Conservation (phyloP, 1,140 invertebrate genomes). For the Saccostrea echinata region DNA sequence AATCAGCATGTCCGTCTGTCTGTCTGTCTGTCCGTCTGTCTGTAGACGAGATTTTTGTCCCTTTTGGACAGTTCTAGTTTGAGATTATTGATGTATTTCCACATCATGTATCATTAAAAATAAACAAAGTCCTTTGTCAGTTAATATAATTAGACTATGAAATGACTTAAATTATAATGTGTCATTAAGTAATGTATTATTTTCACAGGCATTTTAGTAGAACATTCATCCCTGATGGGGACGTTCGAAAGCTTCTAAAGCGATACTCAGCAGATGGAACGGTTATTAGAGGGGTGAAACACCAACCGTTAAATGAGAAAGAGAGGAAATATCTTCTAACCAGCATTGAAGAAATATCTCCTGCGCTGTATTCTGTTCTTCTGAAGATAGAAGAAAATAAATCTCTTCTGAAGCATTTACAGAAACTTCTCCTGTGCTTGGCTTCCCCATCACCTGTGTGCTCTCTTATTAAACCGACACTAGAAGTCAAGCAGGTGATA, state of each 20-base stretch:
- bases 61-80: too few species aligned
- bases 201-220: not conserved
- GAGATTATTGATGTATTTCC: too few species aligned
- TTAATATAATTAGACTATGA: too few species aligned
- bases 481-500: not conserved
- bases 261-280: not conserved
- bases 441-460: slow-evolving; percentile 49
- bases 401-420: not conserved
- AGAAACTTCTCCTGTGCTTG: not conserved
- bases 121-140: too few species aligned
- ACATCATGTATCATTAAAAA: too few species aligned
- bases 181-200: not conserved
- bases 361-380: not conserved
- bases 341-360: not conserved
- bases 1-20: too few species aligned
- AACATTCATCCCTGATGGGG: not conserved
- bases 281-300: not conserved
- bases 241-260: not conserved
- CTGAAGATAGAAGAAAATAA: not conserved
- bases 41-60: too few species aligned
- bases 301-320: not conserved
- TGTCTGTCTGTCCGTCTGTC: too few species aligned
- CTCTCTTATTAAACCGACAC: slow-evolving; percentile 20
- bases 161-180: not conserved
- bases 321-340: not conserved